A percentile compares a stretch with the other conserved stretches of the same genome.
Conservation (phyloP, 2,888 invertebrate genomes). For the Cacoxenus indagator region DNA sequence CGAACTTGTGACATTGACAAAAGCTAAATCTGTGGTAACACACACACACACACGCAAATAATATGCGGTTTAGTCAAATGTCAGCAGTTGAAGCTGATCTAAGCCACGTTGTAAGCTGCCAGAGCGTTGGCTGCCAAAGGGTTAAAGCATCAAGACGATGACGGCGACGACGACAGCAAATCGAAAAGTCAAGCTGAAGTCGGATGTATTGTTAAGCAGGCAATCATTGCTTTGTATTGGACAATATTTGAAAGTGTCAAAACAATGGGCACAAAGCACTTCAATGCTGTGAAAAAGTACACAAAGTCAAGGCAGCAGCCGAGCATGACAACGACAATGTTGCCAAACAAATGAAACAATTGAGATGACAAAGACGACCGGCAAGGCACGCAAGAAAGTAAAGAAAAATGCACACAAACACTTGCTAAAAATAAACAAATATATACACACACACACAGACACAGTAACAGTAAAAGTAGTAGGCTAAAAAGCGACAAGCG, state of each 20-base stretch:
- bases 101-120: constrained; percentile 1
- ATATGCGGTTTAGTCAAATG: neutral
- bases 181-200: neutral
- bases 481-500: no score
- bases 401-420: no score
- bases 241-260: neutral
- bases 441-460: neutral
- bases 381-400: no score
- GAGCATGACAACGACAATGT: no score
- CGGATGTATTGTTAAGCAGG: neutral
- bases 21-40: neutral
- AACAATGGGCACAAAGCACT: neutral
- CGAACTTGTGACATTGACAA: neutral
- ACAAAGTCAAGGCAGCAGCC: neutral
- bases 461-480: neutral
- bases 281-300: neutral
- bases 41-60: neutral
- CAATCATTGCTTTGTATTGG: neutral
- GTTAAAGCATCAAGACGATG: no score
- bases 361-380: neutral
- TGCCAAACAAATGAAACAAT: neutral
- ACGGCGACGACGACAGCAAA: no score
- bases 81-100: neutral
- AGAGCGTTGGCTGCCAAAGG: neutral
- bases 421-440: no score